A percentile compares a stretch with the other conserved stretches of the same genome.
Evolutionary conservation across 2,113 vertebrate genomes (phyloP).

Genomic region (Acinonyx jubatus): DNA sequence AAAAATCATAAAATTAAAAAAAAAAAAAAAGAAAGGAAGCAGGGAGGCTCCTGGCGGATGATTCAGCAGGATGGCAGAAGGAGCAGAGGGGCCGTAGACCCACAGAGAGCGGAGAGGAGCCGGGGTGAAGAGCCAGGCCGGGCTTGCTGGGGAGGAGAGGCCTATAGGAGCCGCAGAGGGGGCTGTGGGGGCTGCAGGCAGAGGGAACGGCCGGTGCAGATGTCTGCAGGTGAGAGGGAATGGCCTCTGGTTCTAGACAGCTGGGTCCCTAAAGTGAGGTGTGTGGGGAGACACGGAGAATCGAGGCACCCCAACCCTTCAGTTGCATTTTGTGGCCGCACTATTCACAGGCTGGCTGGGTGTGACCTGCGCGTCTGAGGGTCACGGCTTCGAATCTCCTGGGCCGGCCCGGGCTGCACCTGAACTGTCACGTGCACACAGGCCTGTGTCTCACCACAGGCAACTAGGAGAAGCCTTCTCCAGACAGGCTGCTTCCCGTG

Average conservation of each 20-base stretch:
- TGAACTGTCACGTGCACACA: no score
- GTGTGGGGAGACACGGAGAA: neutral
- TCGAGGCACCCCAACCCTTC: neutral
- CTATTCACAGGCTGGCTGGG: neutral
- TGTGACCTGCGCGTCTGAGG: neutral
- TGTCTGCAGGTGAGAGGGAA: neutral
- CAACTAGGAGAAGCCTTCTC: neutral
- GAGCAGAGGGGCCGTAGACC: no score
- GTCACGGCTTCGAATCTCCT: neutral
- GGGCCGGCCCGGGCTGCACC: neutral
- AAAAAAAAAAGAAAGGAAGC: neutral
- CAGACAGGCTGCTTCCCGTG: neutral
- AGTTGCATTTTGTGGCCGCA: neutral
- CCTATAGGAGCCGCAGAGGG: no score
- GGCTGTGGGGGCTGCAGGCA: neutral
- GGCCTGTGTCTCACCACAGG: neutral
- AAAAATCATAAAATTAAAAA: no score
- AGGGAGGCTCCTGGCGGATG: neutral
- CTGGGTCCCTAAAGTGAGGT: neutral
- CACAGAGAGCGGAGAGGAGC: neutral
- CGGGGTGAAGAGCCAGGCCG: neutral
- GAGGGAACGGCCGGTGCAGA: neutral
- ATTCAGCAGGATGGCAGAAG: neutral
- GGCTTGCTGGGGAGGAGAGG: neutral
- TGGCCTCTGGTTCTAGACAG: accelerated